Evolutionary conservation across 2,888 invertebrate species (phyloP).

Genomic region (Cinara cedri): DNA sequence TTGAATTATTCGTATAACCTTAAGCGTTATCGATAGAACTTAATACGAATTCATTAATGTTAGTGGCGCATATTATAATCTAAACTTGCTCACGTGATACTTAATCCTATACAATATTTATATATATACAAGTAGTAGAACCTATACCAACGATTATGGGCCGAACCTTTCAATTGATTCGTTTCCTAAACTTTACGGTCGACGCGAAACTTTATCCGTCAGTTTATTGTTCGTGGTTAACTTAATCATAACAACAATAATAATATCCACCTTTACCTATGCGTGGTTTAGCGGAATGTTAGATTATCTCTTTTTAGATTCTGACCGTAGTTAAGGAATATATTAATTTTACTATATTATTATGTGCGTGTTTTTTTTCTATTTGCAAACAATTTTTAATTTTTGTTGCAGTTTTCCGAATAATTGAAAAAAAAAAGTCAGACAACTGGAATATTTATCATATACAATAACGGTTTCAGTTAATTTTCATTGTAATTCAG

Average conservation of each 20-base stretch:
- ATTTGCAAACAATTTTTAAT: no score
- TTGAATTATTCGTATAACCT: slow-evolving; percentile 26
- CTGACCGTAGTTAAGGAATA: no score
- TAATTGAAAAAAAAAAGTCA: no score
- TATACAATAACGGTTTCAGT: no score
- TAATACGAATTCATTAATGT: slow-evolving; percentile 33
- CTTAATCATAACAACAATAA: slow-evolving; percentile 13
- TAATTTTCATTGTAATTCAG: no score
- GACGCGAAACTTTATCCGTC: slow-evolving; percentile 34
- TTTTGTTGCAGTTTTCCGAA: no score
- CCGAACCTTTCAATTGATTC: slow-evolving; percentile 35
- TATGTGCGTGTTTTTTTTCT: no score
- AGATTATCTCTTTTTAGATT: not conserved
- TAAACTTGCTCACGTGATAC: slow-evolving; percentile 24
- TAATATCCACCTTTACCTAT: no score
- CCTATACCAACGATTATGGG: slow-evolving; percentile 17
- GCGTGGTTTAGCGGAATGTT: not conserved
- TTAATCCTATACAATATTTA: slow-evolving; percentile 29
- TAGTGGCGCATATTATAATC: not conserved
- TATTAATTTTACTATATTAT: no score
- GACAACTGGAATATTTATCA: no score
- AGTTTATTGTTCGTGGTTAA: slow-evolving; percentile 4
- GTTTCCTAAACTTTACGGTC: slow-evolving; percentile 40
- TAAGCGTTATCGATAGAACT: slow-evolving; percentile 39
- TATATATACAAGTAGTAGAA: not conserved